Conservation (phyloP, 2,113 vertebrate genomes). For the Chionomys nivalis region DNA sequence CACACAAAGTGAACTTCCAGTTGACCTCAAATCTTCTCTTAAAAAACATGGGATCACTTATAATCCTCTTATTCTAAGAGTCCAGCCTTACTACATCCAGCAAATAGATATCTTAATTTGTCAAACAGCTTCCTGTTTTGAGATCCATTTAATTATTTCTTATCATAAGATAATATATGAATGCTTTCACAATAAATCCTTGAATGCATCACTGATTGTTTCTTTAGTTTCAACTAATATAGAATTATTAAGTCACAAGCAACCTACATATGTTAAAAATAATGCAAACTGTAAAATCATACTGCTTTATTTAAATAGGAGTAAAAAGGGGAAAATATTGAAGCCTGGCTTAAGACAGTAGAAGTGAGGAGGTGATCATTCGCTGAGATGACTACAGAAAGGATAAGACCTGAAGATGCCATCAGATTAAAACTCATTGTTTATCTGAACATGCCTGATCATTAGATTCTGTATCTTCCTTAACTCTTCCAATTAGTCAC, state of each 20-base stretch:
- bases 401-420: background rate
- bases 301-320: background rate
- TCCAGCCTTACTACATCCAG: background rate
- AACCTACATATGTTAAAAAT: background rate
- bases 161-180: background rate
- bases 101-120: background rate
- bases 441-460: background rate
- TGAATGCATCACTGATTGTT: background rate
- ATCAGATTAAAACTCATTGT: background rate
- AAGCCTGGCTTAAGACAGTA: background rate
- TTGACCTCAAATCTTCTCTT: background rate
- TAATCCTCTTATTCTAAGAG: background rate
- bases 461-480: background rate
- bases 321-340: background rate
- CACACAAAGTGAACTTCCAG: background rate
- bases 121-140: conserved; percentile 15
- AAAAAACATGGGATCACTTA: background rate
- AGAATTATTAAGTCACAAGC: background rate
- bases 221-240: conserved; percentile 37
- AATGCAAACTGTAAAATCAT: background rate
- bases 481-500: conserved; percentile 13
- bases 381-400: background rate
- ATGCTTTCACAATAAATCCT: conserved; percentile 18
- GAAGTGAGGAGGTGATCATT: background rate
- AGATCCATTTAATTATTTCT: background rate